Base-by-base conservation (phyloP, 2,888 invertebrate species). In the Drosophila prolongata region DNA sequence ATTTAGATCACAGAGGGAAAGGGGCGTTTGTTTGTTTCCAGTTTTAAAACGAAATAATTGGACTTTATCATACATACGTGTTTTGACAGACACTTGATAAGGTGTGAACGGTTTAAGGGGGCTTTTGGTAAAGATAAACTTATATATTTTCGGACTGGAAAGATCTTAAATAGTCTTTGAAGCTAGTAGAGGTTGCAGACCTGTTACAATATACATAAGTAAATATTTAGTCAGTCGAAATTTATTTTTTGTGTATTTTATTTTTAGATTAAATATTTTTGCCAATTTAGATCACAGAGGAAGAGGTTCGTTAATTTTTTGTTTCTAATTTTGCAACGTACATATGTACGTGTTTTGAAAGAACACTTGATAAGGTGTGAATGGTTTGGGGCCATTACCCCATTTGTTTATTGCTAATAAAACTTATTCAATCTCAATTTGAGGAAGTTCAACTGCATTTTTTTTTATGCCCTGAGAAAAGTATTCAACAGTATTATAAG, bases 61-160 rank as follows among this genome's bases (percentile, higher is more conserved):
- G 42, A 64, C 35, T 35, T 64, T 49, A 68, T 68, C 30, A 19
- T n/a, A n/a, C n/a, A n/a, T 58, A 34, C 30, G 1, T 19, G 38
- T 58, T 16, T 27, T 57, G 46, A 55, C 35, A 64, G 49, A 50
- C 38, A 46, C 35, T 24, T 67, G 66, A 66, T 69, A 47, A 14
- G 46, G 37, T 61, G 49, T 16, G 10, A 65, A 44, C 14, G 34
- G 6, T 37, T 46, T 3, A 13, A 19, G 16, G 38, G 19, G 14
- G 34, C 30, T 55, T 40, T 34, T 4, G 11, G 30, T 1, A 2
- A 1, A 30, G 58, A 54, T 58, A 54, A 53, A 57, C 14, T 52
- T 24, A 16, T 37, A 35, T 27, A 19, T 55, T 42, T 5, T 13
- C 9, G 16, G 30, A 13, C 24, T 2, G 13, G 3, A 11, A 11